Evolutionary conservation across 2,113 vertebrate genomes (phyloP).

Genomic region (Poeciliopsis occidentalis): DNA sequence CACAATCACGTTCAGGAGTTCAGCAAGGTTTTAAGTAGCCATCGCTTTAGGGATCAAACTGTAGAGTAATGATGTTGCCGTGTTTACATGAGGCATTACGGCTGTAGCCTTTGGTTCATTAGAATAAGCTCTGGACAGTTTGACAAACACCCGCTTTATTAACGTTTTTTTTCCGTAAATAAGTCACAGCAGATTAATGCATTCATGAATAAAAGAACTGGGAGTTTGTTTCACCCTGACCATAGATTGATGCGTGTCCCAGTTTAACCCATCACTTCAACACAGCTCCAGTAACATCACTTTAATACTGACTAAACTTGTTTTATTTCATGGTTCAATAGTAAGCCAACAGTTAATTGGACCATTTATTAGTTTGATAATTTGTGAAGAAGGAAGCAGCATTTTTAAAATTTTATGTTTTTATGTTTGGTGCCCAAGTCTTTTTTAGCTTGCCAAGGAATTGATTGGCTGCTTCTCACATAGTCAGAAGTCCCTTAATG

Average conservation of each 20-base stretch:
- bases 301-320: background rate
- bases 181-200: constrained; percentile 19
- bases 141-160: constrained; percentile 33
- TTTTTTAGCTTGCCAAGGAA: too few species aligned
- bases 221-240: background rate
- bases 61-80: constrained; percentile 31
- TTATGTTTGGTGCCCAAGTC: too few species aligned
- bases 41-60: constrained; percentile 62
- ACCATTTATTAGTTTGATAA: background rate
- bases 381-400: background rate
- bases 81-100: constrained; percentile 62
- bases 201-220: background rate
- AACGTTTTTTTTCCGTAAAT: constrained; percentile 25
- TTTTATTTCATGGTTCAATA: background rate
- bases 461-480: too few species aligned
- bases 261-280: background rate
- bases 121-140: constrained; percentile 45
- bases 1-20: constrained; percentile 38
- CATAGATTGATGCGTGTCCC: too few species aligned
- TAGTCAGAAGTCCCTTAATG: too few species aligned
- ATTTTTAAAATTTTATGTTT: too few species aligned
- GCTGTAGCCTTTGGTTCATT: constrained; percentile 64
- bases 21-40: constrained; percentile 41
- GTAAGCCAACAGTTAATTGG: background rate
- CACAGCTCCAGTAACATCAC: background rate